Conservation (phyloP, 2,113 vertebrate genomes). For the Urocitellus parryii region DNA sequence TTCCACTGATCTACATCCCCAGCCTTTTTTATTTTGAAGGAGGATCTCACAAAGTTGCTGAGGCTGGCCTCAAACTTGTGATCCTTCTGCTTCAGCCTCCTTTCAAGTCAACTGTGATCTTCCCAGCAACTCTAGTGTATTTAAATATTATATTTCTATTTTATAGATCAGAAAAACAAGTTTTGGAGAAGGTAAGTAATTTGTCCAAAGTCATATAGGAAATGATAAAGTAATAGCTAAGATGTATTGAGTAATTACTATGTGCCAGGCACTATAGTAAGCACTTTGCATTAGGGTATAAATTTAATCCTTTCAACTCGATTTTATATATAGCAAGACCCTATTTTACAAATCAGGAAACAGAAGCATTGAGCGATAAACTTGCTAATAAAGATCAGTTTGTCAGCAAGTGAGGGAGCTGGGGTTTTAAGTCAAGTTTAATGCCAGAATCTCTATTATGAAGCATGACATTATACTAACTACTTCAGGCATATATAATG, state of each 20-base stretch:
- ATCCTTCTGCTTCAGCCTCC: too few relatives aligned
- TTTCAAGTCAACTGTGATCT: not conserved
- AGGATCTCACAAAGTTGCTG: too few relatives aligned
- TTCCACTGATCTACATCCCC: too few relatives aligned
- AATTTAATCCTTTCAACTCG: not conserved
- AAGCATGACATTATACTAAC: not conserved
- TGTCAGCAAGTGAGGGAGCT: not conserved
- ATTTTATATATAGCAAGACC: not conserved
- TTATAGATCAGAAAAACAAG: constrained; percentile 36
- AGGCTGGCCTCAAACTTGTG: too few relatives aligned
- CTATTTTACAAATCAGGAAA: constrained; percentile 6
- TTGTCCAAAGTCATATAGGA: not conserved
- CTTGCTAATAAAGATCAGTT: not conserved
- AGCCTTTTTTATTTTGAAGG: too few relatives aligned
- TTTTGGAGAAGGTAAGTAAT: constrained; percentile 30
- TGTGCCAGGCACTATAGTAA: not conserved
- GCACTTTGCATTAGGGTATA: not conserved
- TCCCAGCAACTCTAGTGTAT: not conserved
- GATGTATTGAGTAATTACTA: not conserved
- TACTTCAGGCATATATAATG: not conserved
- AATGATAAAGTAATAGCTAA: not conserved
- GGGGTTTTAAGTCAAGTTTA: not conserved
- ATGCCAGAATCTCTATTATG: not conserved
- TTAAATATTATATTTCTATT: constrained; percentile 26
- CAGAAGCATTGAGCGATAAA: not conserved